Conservation (phyloP, 2,113 vertebrate genomes). For the Chrysochloris asiatica region DNA sequence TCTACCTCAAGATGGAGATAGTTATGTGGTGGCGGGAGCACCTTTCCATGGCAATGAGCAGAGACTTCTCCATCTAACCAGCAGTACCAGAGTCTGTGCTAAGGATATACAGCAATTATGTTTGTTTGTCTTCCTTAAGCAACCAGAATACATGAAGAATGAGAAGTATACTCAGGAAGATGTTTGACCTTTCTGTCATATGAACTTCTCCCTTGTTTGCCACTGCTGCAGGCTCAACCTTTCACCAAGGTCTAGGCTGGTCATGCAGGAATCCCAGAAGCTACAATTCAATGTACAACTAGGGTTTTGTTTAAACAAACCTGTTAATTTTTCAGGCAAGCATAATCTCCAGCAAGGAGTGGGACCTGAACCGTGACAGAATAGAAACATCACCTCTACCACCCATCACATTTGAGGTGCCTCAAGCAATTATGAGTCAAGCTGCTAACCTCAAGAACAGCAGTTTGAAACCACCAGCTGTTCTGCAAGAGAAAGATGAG, state of each 20-base stretch:
- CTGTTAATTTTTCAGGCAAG: not conserved
- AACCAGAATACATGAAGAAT: not conserved
- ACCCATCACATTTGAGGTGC: not conserved
- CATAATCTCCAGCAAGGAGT: not conserved
- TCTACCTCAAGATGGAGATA: not conserved
- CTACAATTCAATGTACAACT: not conserved
- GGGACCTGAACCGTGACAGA: slow-evolving; percentile 19
- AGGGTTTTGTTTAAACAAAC: not conserved
- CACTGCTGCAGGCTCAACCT: not conserved
- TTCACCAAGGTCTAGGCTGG: not conserved
- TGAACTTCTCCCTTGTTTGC: not conserved
- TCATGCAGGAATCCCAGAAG: not conserved
- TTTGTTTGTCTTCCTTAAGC: fast-evolving
- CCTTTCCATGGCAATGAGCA: not conserved
- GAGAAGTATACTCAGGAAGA: slow-evolving; percentile 6
- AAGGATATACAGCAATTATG: not conserved
- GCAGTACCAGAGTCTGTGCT: not conserved
- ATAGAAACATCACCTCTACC: not conserved
- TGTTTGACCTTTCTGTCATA: slow-evolving; percentile 24
- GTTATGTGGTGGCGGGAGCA: not conserved
- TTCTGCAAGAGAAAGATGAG: too few species aligned
- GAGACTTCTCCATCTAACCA: not conserved
- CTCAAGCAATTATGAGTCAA: too few species aligned
- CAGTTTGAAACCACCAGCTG: too few species aligned
- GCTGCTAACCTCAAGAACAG: too few species aligned